Conservation (phyloP, 2,888 invertebrate genomes). For the Acronicta aceris region DNA sequence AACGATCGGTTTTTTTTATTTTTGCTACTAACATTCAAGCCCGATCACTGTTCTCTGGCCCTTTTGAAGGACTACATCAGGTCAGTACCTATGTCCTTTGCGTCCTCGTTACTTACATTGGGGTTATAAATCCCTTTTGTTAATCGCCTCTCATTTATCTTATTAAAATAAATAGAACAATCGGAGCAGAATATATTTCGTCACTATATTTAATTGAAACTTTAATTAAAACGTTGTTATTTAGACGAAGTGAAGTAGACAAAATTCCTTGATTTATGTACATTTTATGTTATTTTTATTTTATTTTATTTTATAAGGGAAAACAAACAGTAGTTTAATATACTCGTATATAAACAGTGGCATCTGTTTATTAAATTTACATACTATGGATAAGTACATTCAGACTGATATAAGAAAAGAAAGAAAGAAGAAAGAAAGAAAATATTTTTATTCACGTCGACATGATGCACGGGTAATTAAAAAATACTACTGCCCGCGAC, state of each 20-base stretch:
- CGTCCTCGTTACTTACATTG: not conserved
- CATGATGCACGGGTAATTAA: too few relatives aligned
- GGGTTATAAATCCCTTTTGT: constrained; percentile 3
- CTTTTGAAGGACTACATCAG: constrained; percentile 1
- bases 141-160: constrained; percentile 12
- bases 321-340: too few relatives aligned
- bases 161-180: constrained; percentile 5
- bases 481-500: too few relatives aligned
- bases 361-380: too few relatives aligned
- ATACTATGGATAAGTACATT: too few relatives aligned
- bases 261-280: too few relatives aligned
- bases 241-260: not conserved
- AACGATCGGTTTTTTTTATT: not conserved
- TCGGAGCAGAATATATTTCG: not conserved
- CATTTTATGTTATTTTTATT: too few relatives aligned
- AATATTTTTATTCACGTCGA: too few relatives aligned
- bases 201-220: not conserved
- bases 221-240: not conserved
- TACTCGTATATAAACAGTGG: too few relatives aligned
- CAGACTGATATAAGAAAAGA: too few relatives aligned
- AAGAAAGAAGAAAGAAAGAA: too few relatives aligned
- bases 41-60: not conserved
- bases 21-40: constrained; percentile 1
- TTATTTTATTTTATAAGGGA: too few relatives aligned
- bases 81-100: constrained; percentile 5